Evolutionary conservation across 2,113 vertebrate genomes (phyloP).

Genomic region (Theristicus caerulescens): DNA sequence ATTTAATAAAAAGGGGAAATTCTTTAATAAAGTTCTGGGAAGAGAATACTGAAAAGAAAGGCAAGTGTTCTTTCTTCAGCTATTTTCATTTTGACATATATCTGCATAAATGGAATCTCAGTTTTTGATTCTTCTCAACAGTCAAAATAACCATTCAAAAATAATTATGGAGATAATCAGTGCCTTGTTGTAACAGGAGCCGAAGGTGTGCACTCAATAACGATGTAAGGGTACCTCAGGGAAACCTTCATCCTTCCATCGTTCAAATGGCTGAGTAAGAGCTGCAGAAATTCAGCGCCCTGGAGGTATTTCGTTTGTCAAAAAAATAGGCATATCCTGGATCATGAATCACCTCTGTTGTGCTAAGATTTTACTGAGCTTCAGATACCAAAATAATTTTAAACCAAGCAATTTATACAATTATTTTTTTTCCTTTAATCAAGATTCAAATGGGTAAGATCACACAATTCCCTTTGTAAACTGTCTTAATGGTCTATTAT

Average conservation of each 20-base stretch:
- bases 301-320: neutral
- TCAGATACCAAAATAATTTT: neutral
- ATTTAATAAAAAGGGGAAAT: neutral
- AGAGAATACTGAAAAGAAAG: neutral
- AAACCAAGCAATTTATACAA: neutral
- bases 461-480: neutral
- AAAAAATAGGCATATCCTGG: neutral
- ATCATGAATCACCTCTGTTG: neutral
- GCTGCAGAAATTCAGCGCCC: neutral
- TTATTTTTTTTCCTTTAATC: conserved; percentile 7
- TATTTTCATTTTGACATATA: neutral
- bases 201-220: fast-evolving
- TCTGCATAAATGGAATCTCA: neutral
- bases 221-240: neutral
- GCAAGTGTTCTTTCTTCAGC: neutral
- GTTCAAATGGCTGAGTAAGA: neutral
- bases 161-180: neutral
- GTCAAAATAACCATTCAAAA: neutral
- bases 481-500: conserved; percentile 3
- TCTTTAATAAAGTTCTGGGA: neutral
- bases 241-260: neutral
- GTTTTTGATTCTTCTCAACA: neutral
- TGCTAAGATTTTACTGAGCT: neutral
- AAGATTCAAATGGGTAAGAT: conserved; percentile 2
- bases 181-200: neutral